These are phyloP conservation scores for Elephas maximus DNA, from an alignment of 2,113 vertebrate genomes.

Conservation along the genomic window DNA sequence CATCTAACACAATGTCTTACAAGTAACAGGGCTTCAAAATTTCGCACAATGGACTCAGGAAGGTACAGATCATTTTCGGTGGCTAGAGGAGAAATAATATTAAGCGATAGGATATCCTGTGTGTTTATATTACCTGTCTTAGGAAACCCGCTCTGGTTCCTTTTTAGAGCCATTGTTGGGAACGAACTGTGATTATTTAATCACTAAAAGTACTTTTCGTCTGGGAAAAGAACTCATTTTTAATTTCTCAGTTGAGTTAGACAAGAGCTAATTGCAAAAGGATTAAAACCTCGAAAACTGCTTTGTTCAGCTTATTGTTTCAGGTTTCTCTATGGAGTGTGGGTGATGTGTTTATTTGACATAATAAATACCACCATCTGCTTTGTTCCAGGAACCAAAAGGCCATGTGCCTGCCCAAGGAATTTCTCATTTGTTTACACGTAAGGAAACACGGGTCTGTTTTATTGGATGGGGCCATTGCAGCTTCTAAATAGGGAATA, in stretches of 20 bases:
- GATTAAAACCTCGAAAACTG: conserved; percentile 75
- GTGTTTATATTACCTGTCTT: conserved; percentile 63
- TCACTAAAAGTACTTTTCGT: conserved; percentile 16
- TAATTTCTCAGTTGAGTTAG: conserved; percentile 52
- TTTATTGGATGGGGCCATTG: conserved; percentile 62
- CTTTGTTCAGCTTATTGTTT: conserved; percentile 78
- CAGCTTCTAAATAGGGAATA: conserved; percentile 67
- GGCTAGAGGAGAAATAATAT: conserved; percentile 49
- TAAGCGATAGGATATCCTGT: conserved; percentile 70
- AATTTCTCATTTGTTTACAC: conserved; percentile 80
- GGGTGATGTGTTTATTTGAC: conserved; percentile 83
- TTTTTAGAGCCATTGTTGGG: background rate
- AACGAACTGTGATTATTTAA: conserved; percentile 34
- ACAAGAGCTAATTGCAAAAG: conserved; percentile 60
- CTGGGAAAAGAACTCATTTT: conserved; percentile 53
- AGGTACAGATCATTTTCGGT: background rate
- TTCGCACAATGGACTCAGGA: background rate
- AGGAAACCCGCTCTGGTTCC: background rate
- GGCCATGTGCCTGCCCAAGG: conserved; percentile 66
- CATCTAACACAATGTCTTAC: background rate
- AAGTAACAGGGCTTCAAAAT: background rate
- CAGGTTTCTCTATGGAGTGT: conserved; percentile 76
- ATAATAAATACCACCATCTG: conserved; percentile 77
- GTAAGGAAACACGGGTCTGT: conserved; percentile 70
- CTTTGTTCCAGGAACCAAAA: conserved; percentile 78